Conservation (phyloP, 2,888 invertebrate genomes). For the Azorinus chamasolen region DNA sequence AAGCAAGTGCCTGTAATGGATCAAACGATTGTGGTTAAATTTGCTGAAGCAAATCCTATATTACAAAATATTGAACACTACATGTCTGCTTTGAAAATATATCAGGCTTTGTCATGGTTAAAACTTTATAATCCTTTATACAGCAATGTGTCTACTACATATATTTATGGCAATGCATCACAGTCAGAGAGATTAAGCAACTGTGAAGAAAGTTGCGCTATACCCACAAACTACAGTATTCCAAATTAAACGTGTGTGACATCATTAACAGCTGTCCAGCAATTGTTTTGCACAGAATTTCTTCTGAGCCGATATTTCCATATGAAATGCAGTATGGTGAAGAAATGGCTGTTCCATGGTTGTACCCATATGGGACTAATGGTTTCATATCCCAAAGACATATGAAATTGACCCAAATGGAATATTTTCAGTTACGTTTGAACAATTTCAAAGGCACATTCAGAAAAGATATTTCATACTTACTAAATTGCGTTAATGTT, state of each 20-base stretch:
- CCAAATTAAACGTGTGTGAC: not conserved
- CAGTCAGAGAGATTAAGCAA: not conserved
- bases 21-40: not conserved
- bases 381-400: not conserved
- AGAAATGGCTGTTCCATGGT: constrained; percentile 33
- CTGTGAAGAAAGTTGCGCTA: constrained; percentile 4
- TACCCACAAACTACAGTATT: not conserved
- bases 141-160: not conserved
- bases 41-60: not conserved
- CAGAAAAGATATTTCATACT: constrained; percentile 24
- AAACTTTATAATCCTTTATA: not conserved
- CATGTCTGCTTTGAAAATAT: not conserved
- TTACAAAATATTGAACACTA: not conserved
- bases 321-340: constrained; percentile 26
- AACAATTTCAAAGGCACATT: constrained; percentile 8
- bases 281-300: not conserved
- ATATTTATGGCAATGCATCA: not conserved
- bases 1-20: not conserved
- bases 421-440: constrained; percentile 8
- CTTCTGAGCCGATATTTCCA: not conserved
- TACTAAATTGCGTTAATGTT: constrained; percentile 8
- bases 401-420: not conserved
- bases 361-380: constrained; percentile 23
- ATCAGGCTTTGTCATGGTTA: not conserved
- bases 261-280: not conserved